Conservation (phyloP, 2,113 vertebrate genomes). For the Ramphastos sulfuratus region DNA sequence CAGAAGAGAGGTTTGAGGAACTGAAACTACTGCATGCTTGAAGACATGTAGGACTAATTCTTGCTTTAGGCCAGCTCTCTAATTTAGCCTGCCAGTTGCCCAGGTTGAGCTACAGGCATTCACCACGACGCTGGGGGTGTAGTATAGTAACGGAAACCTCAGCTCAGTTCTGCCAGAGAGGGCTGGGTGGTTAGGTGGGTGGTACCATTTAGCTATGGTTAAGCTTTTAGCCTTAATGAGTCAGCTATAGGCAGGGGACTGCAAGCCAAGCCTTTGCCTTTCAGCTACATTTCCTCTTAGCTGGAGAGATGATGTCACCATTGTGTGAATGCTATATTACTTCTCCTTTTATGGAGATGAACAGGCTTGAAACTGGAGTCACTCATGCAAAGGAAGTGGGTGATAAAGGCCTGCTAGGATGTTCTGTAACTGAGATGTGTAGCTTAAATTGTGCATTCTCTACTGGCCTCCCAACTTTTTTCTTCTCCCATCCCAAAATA, state of each 20-base stretch:
- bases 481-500: not conserved
- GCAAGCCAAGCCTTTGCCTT: constrained; percentile 53
- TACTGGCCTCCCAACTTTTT: not conserved
- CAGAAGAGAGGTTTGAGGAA: not conserved
- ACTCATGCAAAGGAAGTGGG: constrained; percentile 74
- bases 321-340: constrained; percentile 57
- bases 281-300: constrained; percentile 72
- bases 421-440: constrained; percentile 15
- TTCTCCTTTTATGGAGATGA: constrained; percentile 82
- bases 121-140: not conserved
- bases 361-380: constrained; percentile 39
- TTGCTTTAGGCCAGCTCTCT: not conserved
- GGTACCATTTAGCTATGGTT: not conserved
- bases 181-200: not conserved
- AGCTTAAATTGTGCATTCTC: not conserved
- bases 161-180: not conserved
- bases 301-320: constrained; percentile 75
- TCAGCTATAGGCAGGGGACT: constrained; percentile 60
- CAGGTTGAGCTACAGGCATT: not conserved
- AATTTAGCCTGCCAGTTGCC: not conserved
- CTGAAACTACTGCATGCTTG: not conserved
- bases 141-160: not conserved
- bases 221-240: constrained; percentile 57
- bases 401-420: constrained; percentile 37
- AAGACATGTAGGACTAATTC: not conserved